Base-by-base conservation (phyloP, 2,797 vertebrate species). In the Austrolebias charrua region DNA sequence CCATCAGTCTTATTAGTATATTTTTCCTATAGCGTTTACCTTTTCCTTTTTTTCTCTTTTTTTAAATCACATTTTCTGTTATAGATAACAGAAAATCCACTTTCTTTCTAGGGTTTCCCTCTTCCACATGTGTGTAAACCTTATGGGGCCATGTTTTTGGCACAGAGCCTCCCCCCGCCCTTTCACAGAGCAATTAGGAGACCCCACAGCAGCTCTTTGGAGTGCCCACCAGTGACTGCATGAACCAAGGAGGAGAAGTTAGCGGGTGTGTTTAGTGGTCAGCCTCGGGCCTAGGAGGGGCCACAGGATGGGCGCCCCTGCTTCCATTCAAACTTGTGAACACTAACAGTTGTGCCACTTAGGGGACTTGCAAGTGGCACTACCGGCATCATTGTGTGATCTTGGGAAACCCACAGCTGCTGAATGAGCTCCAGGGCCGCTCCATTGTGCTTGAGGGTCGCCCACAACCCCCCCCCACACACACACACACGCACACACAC, bases 401-500 rank as follows among this genome's bases (percentile, higher is more conserved):
- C 91, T 90, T 95, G 91, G 93, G 94, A 96, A 94, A 90, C 75
- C 63, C 66, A 91, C 95, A 95, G 94, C 94, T 97, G 95, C 86
- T 92, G 83, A 92, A 90, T 91, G 88, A 89, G 90, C 85, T 88
- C 82, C 80, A 75, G 84, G 89, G 85, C 73, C 49, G 82, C 63
- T 82, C 88, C 85, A 87, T 92, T 94, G 92, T 92, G 87, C 68
- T 89, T 59, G 63, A 87, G 89, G 90, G 89, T 90, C 71, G 68
- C 79, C 75, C 86, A 67, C 40, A 11, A 53, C 75, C 82, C 82
- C 81, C 82, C 61, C 75, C 65, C 9, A 15, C 42, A 52, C 42
- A 48, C 65, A 68, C 31, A 33, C 31, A 33, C 35, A 3, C 35
- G 2, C 35, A 8, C 35, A 9, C 59, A 60, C 46, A 55, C 71